A percentile compares a stretch with the other conserved stretches of the same genome.
phyloP scores from a whole-genome alignment of 2,888 invertebrate species.

The Macrophya alboannulata region DNA sequence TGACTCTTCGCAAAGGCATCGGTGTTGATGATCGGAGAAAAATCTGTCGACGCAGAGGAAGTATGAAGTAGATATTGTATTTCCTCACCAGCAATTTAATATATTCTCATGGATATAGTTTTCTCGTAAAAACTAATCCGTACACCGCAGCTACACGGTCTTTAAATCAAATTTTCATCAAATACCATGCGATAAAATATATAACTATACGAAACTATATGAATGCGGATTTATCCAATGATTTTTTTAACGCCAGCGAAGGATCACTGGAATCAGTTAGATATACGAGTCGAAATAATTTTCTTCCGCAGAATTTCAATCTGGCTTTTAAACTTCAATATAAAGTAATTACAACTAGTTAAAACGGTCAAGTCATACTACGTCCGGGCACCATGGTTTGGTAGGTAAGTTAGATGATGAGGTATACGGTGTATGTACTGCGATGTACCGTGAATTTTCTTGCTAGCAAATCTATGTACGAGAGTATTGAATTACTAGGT shows the following conservation, averaged over 20 bases:
- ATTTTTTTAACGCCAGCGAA: neutral
- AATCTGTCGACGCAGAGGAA: conserved; percentile 41
- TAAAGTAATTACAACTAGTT: neutral
- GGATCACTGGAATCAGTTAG: neutral
- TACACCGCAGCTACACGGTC: neutral
- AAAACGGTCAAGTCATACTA: neutral
- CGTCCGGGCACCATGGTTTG: neutral
- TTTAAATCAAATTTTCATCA: neutral
- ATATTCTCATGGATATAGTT: neutral
- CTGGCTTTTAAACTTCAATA: neutral
- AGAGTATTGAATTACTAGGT: neutral
- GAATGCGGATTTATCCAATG: neutral
- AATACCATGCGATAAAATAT: neutral
- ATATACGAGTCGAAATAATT: neutral
- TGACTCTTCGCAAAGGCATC: neutral
- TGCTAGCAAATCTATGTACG: neutral
- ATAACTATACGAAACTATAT: neutral
- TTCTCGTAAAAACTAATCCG: neutral
- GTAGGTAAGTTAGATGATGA: neutral
- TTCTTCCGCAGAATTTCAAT: neutral
- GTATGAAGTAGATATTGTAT: neutral
- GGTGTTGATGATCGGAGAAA: neutral
- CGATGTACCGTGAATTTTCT: neutral
- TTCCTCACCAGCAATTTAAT: neutral
- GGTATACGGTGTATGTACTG: neutral